Percentiles rank a stretch among this genome's conserved stretches.
Conservation (phyloP, 2,113 vertebrate species). For the Bubo scandiacus region DNA sequence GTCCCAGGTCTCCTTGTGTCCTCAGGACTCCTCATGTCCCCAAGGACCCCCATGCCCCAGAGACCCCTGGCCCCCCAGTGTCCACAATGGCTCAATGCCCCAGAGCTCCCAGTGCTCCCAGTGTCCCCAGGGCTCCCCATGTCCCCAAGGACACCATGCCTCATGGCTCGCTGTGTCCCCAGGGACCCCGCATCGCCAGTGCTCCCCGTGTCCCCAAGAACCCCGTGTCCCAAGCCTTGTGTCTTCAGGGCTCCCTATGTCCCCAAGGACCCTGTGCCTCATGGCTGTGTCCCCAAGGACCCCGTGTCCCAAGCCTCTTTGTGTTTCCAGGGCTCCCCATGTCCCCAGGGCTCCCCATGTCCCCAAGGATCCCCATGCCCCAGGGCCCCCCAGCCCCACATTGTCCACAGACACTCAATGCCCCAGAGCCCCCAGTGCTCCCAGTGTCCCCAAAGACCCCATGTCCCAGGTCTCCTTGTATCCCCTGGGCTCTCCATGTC, state of each 20-base stretch:
- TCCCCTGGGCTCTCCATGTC: not conserved
- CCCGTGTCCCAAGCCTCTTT: not conserved
- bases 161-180: not conserved
- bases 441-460: too few relatives aligned
- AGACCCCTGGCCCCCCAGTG: not conserved
- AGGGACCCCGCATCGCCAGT: not conserved
- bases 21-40: not conserved
- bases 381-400: accelerated
- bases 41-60: accelerated
- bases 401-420: too few relatives aligned
- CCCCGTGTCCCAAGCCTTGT: not conserved
- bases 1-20: not conserved
- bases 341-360: too few relatives aligned
- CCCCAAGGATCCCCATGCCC: too few relatives aligned
- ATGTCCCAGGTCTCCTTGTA: too few relatives aligned
- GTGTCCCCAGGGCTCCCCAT: not conserved
- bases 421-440: accelerated
- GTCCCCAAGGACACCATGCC: not conserved
- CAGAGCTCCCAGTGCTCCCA: not conserved
- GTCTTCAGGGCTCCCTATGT: too few relatives aligned
- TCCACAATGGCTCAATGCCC: too few relatives aligned
- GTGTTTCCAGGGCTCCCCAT: not conserved
- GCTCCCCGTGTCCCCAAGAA: not conserved
- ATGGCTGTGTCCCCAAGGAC: not conserved
- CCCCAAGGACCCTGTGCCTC: not conserved